Conservation (phyloP, 2,797 vertebrate genomes). For the Chelon auratus region DNA sequence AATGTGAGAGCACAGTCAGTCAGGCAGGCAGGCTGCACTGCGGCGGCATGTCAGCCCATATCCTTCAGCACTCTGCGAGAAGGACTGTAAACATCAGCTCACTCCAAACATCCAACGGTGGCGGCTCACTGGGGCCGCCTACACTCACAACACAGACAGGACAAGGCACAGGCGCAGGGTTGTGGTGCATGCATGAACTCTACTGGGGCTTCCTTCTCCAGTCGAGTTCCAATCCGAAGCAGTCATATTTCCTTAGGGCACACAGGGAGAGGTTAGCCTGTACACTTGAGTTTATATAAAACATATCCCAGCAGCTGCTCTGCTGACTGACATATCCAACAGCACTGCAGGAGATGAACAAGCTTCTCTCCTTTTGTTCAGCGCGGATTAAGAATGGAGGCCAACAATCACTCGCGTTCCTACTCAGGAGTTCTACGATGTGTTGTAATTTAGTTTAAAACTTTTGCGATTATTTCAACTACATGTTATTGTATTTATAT, state of each 20-base stretch:
- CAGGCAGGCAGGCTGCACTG: slow-evolving; percentile 58
- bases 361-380: slow-evolving; percentile 46
- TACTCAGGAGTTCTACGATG: not conserved
- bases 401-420: slow-evolving; percentile 15
- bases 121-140: slow-evolving; percentile 64
- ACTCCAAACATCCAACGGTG: slow-evolving; percentile 79
- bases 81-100: slow-evolving; percentile 80
- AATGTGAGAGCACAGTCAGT: slow-evolving; percentile 67
- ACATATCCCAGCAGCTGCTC: slow-evolving; percentile 82
- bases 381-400: slow-evolving; percentile 42
- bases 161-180: slow-evolving; percentile 73
- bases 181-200: slow-evolving; percentile 76
- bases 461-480: slow-evolving; percentile 9
- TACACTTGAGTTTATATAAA: slow-evolving; percentile 83
- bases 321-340: slow-evolving; percentile 77
- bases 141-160: slow-evolving; percentile 70
- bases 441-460: slow-evolving; percentile 38
- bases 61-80: slow-evolving; percentile 77
- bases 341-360: slow-evolving; percentile 62
- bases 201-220: slow-evolving; percentile 77
- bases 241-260: slow-evolving; percentile 84
- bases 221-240: slow-evolving; percentile 81
- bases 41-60: slow-evolving; percentile 74
- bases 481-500: slow-evolving; percentile 20
- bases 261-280: slow-evolving; percentile 70